Conservation (phyloP, 2,888 invertebrate species). For the Nomada hirtipes region DNA sequence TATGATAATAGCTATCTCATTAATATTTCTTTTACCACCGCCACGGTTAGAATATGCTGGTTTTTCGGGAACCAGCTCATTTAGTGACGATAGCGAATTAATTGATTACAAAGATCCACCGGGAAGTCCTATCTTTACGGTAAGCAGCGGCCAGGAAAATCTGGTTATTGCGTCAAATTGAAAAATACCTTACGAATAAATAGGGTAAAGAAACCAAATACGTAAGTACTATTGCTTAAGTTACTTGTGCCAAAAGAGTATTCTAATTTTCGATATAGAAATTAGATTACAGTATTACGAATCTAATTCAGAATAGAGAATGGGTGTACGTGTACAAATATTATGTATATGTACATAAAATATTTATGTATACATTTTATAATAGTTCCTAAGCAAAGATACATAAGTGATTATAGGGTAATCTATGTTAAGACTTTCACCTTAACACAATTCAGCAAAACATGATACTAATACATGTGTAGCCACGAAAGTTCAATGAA, state of each 20-base stretch:
- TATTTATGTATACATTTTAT: slow-evolving; percentile 60
- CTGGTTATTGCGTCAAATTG: slow-evolving; percentile 65
- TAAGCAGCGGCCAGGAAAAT: slow-evolving; percentile 64
- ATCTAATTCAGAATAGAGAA: slow-evolving; percentile 51
- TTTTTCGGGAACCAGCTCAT: slow-evolving; percentile 58
- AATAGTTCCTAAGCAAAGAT: slow-evolving; percentile 55
- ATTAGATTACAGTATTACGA: slow-evolving; percentile 42
- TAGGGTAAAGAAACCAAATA: slow-evolving; percentile 60
- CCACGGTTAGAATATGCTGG: slow-evolving; percentile 57
- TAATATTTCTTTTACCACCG: slow-evolving; percentile 86
- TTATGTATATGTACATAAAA: slow-evolving; percentile 37
- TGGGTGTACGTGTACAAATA: slow-evolving; percentile 26
- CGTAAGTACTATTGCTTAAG: slow-evolving; percentile 53
- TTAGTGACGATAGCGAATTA: slow-evolving; percentile 70
- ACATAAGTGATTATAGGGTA: slow-evolving; percentile 42
- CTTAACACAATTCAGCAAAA: slow-evolving; percentile 11
- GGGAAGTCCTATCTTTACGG: slow-evolving; percentile 74
- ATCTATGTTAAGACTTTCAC: slow-evolving; percentile 46
- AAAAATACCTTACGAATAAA: slow-evolving; percentile 41
- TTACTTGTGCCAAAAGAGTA: slow-evolving; percentile 70
- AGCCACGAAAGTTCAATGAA: slow-evolving; percentile 12
- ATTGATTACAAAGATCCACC: slow-evolving; percentile 72
- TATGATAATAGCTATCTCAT: slow-evolving; percentile 86
- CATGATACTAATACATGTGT: slow-evolving; percentile 11
- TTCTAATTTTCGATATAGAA: slow-evolving; percentile 56